phyloP scores from a whole-genome alignment of 2,888 invertebrate species.

The Caenorhabditis sinica region DNA sequence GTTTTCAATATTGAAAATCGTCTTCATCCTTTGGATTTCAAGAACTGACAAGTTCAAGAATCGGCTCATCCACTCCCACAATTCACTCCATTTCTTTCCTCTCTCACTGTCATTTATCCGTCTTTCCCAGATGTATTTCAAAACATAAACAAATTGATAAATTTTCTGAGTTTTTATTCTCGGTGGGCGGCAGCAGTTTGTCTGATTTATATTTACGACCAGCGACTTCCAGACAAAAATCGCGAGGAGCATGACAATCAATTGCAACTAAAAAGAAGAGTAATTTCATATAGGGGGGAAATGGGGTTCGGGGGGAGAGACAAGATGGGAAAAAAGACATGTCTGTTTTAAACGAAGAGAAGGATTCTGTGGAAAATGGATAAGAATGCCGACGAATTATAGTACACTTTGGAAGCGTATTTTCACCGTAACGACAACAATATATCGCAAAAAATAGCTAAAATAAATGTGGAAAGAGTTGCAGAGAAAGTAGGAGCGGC shows the following conservation, averaged over 20 bases:
- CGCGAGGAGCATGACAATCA: constrained; percentile 43
- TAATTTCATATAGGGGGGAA: constrained; percentile 50
- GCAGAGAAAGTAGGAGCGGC: constrained; percentile 29
- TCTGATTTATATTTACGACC: constrained; percentile 40
- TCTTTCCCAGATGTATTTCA: constrained; percentile 57
- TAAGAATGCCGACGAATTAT: constrained; percentile 29
- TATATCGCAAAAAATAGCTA: constrained; percentile 56
- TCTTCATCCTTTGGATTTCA: constrained; percentile 75
- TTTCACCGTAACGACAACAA: constrained; percentile 28
- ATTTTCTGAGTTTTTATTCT: constrained; percentile 48
- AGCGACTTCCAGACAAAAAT: constrained; percentile 50
- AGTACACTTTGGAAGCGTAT: constrained; percentile 44
- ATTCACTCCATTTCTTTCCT: not conserved
- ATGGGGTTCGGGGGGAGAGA: constrained; percentile 16
- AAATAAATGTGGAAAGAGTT: constrained; percentile 28
- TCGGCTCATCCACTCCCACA: not conserved
- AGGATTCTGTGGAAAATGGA: constrained; percentile 17
- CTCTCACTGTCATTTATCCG: constrained; percentile 46
- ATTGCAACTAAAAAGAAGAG: constrained; percentile 56
- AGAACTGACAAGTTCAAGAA: constrained; percentile 67
- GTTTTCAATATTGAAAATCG: constrained; percentile 76
- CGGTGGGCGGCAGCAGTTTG: constrained; percentile 27
- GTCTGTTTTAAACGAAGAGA: constrained; percentile 48
- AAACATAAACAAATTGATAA: constrained; percentile 4
- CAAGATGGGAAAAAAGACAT: constrained; percentile 38